These are phyloP conservation scores for Cherax destructor DNA, from an alignment of 1,140 invertebrate genomes.

Conservation along the genomic window DNA sequence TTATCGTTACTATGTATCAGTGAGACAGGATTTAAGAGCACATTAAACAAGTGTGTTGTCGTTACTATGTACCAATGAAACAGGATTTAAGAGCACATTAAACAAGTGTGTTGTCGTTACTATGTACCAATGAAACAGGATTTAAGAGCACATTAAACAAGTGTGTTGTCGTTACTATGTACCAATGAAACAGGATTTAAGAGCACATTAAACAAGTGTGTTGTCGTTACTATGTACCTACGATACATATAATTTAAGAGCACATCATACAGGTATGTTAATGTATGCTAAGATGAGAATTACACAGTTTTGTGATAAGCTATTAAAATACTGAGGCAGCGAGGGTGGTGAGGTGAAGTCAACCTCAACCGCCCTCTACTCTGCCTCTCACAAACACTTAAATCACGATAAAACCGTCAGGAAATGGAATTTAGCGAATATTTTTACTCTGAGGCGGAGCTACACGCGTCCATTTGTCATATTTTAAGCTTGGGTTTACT, in stretches of 20 bases:
- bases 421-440: too few relatives aligned
- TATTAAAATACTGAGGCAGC: background rate
- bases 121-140: background rate
- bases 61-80: background rate
- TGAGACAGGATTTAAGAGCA: background rate
- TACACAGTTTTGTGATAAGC: background rate
- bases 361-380: background rate
- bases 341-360: background rate
- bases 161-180: background rate
- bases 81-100: background rate
- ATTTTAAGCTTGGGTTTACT: too few relatives aligned
- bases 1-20: background rate
- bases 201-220: too few relatives aligned
- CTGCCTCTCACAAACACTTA: background rate
- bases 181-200: background rate
- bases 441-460: too few relatives aligned
- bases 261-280: background rate
- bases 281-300: background rate
- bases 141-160: background rate
- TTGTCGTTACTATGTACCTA: too few relatives aligned
- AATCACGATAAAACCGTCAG: background rate
- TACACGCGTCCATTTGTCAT: too few relatives aligned
- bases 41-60: background rate
- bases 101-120: too few relatives aligned
- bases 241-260: background rate